Evolutionary conservation across 2,113 vertebrate species (phyloP).

Genomic region (Toxotes jaculatrix): DNA sequence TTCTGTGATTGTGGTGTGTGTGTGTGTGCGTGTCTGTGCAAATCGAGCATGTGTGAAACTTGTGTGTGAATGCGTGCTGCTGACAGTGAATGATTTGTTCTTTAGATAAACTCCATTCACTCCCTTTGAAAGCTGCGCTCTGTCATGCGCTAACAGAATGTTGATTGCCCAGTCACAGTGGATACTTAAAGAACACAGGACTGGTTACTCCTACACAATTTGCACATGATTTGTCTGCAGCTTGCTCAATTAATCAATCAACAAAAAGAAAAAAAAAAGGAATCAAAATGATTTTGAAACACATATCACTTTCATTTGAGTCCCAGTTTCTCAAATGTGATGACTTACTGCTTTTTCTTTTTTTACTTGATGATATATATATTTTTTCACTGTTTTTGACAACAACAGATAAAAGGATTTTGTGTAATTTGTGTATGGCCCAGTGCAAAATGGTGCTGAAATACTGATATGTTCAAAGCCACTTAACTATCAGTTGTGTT

Average conservation of each 20-base stretch:
- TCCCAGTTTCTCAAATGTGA: no score
- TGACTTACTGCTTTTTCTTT: no score
- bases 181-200: not conserved
- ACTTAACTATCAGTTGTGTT: not conserved
- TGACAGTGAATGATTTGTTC: conserved; percentile 31
- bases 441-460: not conserved
- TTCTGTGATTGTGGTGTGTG: conserved; percentile 16
- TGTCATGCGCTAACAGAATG: conserved; percentile 3
- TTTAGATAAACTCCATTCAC: conserved; percentile 13
- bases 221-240: not conserved
- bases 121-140: conserved; percentile 3
- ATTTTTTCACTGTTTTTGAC: no score
- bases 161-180: not conserved
- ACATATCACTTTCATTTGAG: no score
- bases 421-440: not conserved
- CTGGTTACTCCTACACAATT: no score
- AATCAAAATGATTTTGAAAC: no score
- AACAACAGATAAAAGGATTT: no score
- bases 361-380: no score
- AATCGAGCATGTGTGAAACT: not conserved
- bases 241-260: not conserved
- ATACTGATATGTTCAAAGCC: conserved; percentile 1
- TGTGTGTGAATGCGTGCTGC: not conserved
- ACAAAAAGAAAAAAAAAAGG: not conserved
- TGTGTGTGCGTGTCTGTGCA: not conserved